Percentiles rank a stretch among this genome's conserved stretches.
phyloP scores from a whole-genome alignment of 2,797 vertebrate species.

The Cyclura pinguis region DNA sequence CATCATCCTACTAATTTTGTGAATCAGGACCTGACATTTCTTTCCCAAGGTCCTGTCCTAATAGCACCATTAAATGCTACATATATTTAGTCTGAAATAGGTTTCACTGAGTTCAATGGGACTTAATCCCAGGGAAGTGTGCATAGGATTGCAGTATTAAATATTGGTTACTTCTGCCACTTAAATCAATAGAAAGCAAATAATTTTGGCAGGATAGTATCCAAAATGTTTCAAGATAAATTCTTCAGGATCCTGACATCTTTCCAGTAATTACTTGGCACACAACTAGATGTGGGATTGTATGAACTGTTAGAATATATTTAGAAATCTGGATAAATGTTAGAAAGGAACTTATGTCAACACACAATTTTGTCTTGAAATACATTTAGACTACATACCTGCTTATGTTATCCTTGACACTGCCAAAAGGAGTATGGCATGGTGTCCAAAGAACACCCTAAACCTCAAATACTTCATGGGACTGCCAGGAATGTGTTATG shows the following conservation, averaged over 20 bases:
- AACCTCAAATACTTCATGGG: accelerated
- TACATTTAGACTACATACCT: neutral
- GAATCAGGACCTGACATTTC: no score
- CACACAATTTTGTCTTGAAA: conserved; percentile 43
- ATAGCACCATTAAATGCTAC: no score
- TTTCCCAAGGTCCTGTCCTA: neutral
- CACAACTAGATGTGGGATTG: neutral
- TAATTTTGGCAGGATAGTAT: neutral
- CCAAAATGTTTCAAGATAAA: neutral
- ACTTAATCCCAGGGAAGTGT: neutral
- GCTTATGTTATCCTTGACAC: conserved; percentile 6
- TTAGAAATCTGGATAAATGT: neutral
- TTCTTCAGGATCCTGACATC: neutral
- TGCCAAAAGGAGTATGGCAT: conserved; percentile 10
- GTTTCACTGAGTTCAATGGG: neutral
- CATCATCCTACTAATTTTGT: neutral
- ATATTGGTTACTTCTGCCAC: neutral
- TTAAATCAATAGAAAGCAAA: neutral
- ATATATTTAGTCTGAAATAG: neutral
- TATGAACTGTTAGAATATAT: conserved; percentile 4
- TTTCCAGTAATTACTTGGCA: neutral
- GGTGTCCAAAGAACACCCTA: conserved; percentile 33
- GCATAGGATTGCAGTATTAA: neutral
- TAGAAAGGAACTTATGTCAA: conserved; percentile 27
- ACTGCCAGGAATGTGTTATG: neutral